Evolutionary conservation across 2,797 vertebrate species (phyloP).

Genomic region (Poecilia velifera): DNA sequence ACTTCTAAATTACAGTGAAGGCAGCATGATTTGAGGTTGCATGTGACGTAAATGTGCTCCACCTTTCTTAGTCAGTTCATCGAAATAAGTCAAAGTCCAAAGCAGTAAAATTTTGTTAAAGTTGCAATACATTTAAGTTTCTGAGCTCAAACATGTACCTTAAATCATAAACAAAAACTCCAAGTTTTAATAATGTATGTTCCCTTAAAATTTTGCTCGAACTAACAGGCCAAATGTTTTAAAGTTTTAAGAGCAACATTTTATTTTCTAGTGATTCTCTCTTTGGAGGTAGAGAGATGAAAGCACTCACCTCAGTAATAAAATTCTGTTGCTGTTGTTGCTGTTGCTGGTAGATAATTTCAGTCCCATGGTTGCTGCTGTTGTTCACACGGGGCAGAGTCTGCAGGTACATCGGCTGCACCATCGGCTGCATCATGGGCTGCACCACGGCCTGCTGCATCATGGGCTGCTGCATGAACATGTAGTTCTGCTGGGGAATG

Average conservation of each 20-base stretch:
- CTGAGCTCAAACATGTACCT: neutral
- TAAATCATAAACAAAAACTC: neutral
- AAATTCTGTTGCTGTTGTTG: conserved; percentile 26
- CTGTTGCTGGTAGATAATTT: conserved; percentile 18
- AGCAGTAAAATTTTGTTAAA: neutral
- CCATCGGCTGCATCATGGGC: conserved; percentile 42
- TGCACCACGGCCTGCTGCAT: conserved; percentile 50
- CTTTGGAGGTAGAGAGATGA: neutral
- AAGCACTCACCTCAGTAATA: conserved; percentile 51
- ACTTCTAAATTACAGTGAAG: neutral
- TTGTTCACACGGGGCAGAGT: conserved; percentile 49
- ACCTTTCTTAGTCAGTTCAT: neutral
- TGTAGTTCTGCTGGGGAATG: conserved; percentile 47
- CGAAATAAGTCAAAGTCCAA: neutral
- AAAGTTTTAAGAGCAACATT: neutral
- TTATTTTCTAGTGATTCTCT: neutral
- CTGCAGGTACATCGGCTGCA: conserved; percentile 71
- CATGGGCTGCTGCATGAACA: conserved; percentile 40
- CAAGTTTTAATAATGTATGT: neutral
- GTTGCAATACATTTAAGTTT: neutral
- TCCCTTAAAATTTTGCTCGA: neutral
- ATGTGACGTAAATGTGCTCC: neutral
- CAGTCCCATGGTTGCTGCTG: conserved; percentile 63
- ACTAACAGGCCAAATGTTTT: neutral
- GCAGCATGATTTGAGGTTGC: neutral